Evolutionary conservation across 1,140 invertebrate species (phyloP), one percentile per base, ranked within the genome.

Genomic region (Bombus confusus): DNA sequence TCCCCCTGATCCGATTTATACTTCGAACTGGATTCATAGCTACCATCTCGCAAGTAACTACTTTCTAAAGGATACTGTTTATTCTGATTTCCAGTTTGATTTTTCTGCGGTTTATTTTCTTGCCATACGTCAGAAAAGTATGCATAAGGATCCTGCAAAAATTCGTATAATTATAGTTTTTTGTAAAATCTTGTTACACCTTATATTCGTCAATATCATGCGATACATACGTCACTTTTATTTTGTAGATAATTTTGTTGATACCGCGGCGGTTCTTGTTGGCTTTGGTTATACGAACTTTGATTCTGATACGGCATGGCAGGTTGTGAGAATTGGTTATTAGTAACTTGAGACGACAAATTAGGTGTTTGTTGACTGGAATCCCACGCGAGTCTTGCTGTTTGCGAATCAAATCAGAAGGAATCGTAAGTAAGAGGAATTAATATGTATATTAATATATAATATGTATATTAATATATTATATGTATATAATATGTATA

Each of bases 101-200:
- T 28, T 59, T 93, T 93, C 73, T 93, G 92, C 0, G 92, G 76
- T 71, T 95, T 95, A 74, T 94, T 95, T 85, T 95, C 95, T 88
- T 95, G 94, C 95, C 95, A 95, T 9, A 95, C 94, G 71, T 95
- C 95, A 3, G 95, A 95, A 77, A 95, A 95, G 78, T 95, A 95
- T 13, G 95, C 94, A 78, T 94, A 95, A 2, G 95, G 95, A 90
- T 95, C 95, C 95, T 95, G 43, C 15, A 39, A 78, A 43, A 80
- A 73, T 76, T 57, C n/a, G 5, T 6, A 3, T 76, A 47, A 74
- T 69, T 10, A 78, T 5, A 79, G 3, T 4, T 47, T 37, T 22
- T 31, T 43, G 8, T 10, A 37, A 5, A 9, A 25, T 15, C 2
- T 52, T 37, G 1, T 22, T 34, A 73, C 81, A 28, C 6, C 8